Base-by-base conservation (phyloP, 2,797 vertebrate species). In the Leptoclinus maculatus region DNA sequence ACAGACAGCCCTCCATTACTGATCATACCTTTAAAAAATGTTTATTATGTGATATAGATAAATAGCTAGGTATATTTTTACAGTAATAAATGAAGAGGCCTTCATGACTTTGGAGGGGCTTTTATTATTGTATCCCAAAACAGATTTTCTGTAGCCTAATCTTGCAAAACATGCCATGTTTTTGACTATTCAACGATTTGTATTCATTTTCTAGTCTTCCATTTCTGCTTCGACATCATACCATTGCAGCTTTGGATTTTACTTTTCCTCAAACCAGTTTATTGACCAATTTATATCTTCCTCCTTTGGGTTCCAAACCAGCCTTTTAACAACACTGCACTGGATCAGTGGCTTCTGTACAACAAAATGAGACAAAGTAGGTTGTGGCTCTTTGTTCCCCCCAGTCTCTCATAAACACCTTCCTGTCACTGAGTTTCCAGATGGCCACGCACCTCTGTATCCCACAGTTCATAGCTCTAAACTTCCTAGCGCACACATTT, bases 401-500 rank as follows among this genome's bases (percentile, higher is more conserved):
- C 85, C 74, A 75, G 78, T 80, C 80, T 82, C 88, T 77, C 85
- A 87, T 93, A 89, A 90, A 89, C 85, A 89, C 84, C 75, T 85
- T 74, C 78, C 80, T 85, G 78, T 92, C 91, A 90, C 89, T 86
- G 87, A 79, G 78, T 88, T 93, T 94, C 94, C 94, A 95, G 94
- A 95, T 95, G 94, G 94, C 91, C 85, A 85, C 78, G 64, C 76
- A 88, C 80, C 82, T 87, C 79, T 82, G 66, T 83, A 88, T 85
- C 88, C 85, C 83, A 86, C 82, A 87, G 83, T 92, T 90, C 83
- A 79, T 83, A 84, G 89, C 87, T 86, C 77, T 86, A 84, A 91
- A 92, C 89, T 85, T 91, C 84, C 89, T 83, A 70, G 88, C 80
- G 77, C 88, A 89, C 84, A 87, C 89, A 91, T 93, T 95, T 87